Evolutionary conservation across 2,888 invertebrate genomes (phyloP).

Genomic region (Adelphocoris suturalis): DNA sequence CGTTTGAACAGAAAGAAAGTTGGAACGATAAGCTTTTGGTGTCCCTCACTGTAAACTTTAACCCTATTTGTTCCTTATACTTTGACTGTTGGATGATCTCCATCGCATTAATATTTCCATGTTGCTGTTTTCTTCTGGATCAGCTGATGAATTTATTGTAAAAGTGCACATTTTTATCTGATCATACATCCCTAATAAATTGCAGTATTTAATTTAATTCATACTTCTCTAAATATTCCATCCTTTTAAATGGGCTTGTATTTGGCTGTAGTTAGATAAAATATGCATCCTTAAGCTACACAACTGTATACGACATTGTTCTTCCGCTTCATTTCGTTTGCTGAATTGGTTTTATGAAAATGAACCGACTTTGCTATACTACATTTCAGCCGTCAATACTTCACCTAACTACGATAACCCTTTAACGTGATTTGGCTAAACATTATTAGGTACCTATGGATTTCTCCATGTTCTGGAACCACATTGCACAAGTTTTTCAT

Average conservation of each 20-base stretch:
- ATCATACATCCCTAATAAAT: neutral
- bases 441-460: neutral
- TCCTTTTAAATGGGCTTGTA: neutral
- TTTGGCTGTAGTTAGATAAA: neutral
- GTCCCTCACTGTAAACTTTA: conserved; percentile 46
- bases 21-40: conserved; percentile 58
- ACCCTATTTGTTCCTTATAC: conserved; percentile 38
- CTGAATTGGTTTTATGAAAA: conserved; percentile 13
- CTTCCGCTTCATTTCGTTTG: neutral
- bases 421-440: neutral
- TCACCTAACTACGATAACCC: neutral
- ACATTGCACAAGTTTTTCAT: too few species aligned
- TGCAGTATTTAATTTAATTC: neutral
- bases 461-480: neutral
- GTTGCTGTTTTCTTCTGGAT: neutral
- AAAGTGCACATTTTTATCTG: neutral
- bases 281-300: neutral
- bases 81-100: conserved; percentile 34
- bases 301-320: neutral
- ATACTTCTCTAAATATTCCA: neutral
- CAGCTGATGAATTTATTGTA: neutral
- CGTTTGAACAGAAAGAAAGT: neutral
- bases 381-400: neutral
- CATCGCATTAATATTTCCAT: neutral
- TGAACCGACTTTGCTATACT: neutral